Percentiles rank a stretch among this genome's conserved stretches.
These are phyloP conservation scores for Sphinx pinastri DNA, from an alignment of 2,888 invertebrate genomes.

Conservation along the genomic window DNA sequence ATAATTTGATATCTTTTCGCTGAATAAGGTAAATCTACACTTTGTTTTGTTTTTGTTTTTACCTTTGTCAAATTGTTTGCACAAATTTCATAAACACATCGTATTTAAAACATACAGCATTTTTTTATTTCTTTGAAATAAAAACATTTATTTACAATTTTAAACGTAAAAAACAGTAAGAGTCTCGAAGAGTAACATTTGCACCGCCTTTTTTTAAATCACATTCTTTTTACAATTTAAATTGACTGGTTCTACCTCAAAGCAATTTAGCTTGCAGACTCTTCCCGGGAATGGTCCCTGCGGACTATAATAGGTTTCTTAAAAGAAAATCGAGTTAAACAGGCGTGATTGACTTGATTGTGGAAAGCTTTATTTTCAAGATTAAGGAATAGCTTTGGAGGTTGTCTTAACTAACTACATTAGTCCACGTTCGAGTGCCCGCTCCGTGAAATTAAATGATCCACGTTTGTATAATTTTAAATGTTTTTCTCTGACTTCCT, in stretches of 20 bases:
- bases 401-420: constrained; percentile 40
- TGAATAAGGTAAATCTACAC: no score
- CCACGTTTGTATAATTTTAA: constrained; percentile 25
- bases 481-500: constrained; percentile 20
- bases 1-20: no score
- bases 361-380: constrained; percentile 60
- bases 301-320: constrained; percentile 77
- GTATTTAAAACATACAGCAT: no score
- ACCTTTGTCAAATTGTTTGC: no score
- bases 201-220: constrained; percentile 67
- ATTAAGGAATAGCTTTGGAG: constrained; percentile 51
- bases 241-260: constrained; percentile 73
- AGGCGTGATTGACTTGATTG: constrained; percentile 78
- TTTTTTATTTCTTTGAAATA: not conserved
- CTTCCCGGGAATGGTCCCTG: constrained; percentile 67
- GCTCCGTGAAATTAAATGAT: constrained; percentile 24
- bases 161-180: not conserved
- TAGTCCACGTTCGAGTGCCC: constrained; percentile 29
- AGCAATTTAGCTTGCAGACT: constrained; percentile 67
- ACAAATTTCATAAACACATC: no score
- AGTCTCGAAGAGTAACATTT: constrained; percentile 47
- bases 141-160: not conserved
- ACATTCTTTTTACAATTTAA: constrained; percentile 75
- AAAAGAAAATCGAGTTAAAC: constrained; percentile 77
- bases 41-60: no score